Conservation (phyloP, 2,888 invertebrate species). For the Monoplex corrugatus region DNA sequence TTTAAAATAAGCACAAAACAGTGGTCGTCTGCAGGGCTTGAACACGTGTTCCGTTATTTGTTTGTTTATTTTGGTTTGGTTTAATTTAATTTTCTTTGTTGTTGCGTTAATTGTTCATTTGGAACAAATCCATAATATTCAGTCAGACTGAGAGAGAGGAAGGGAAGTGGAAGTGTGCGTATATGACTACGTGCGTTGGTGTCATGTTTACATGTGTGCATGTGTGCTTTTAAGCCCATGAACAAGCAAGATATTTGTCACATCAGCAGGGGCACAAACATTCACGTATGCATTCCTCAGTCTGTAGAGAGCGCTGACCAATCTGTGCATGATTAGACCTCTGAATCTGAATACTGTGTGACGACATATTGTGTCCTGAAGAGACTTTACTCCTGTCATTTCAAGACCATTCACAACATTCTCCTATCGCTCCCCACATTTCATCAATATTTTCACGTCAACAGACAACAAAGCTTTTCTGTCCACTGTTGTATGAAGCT, state of each 20-base stretch:
- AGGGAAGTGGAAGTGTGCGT: too few relatives aligned
- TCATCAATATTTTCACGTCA: slow-evolving; percentile 30
- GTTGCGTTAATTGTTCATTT: too few relatives aligned
- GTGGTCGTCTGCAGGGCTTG: too few relatives aligned
- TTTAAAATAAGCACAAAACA: too few relatives aligned
- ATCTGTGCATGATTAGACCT: neutral
- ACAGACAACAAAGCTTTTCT: neutral
- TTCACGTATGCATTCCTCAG: too few relatives aligned
- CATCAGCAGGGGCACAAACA: too few relatives aligned
- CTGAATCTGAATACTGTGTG: neutral
- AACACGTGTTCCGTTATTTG: too few relatives aligned
- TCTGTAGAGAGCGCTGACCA: too few relatives aligned
- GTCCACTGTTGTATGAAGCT: neutral
- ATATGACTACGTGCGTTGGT: neutral
- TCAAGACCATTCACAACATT: neutral
- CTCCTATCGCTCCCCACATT: neutral
- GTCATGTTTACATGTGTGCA: slow-evolving; percentile 2
- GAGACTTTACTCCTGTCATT: neutral
- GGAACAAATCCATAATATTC: neutral
- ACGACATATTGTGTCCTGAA: neutral
- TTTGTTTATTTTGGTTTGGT: too few relatives aligned
- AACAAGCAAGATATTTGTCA: too few relatives aligned
- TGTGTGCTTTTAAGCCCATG: slow-evolving; percentile 2
- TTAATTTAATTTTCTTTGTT: too few relatives aligned
- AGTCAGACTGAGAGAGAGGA: too few relatives aligned